Conservation (phyloP, 2,797 vertebrate species). For the Melanotaenia boesemani region DNA sequence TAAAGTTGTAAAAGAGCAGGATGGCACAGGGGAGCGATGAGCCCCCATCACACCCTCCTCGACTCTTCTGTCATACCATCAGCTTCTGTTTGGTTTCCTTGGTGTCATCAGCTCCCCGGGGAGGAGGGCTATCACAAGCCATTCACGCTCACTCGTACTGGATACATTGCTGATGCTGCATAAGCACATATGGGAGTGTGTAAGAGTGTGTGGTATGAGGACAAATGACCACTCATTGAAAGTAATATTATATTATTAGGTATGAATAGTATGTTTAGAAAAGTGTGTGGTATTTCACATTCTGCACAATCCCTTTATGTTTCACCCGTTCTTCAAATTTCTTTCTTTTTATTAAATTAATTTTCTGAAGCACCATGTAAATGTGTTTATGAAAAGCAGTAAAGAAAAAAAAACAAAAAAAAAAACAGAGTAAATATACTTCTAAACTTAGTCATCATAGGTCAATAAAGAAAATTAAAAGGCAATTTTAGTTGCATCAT, state of each 20-base stretch:
- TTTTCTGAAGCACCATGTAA: not conserved
- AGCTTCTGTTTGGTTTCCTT: slow-evolving; percentile 80
- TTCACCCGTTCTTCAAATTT: not conserved
- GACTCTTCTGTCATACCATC: slow-evolving; percentile 66
- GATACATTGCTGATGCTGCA: slow-evolving; percentile 46
- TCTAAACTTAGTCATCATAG: not conserved
- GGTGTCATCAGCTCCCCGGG: slow-evolving; percentile 78
- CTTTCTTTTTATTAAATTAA: not conserved
- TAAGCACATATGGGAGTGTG: slow-evolving; percentile 49
- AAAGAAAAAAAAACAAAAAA: too few species aligned
- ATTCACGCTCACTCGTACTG: slow-evolving; percentile 66
- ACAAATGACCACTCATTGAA: slow-evolving; percentile 24
- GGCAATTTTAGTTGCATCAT: slow-evolving; percentile 23
- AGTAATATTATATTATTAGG: not conserved
- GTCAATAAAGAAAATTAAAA: slow-evolving; percentile 21
- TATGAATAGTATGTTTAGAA: not conserved
- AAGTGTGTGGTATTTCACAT: not conserved
- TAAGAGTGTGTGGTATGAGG: slow-evolving; percentile 15
- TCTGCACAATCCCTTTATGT: not conserved
- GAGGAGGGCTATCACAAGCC: slow-evolving; percentile 75
- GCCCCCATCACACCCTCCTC: slow-evolving; percentile 37
- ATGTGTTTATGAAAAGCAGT: not conserved
- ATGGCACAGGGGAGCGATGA: slow-evolving; percentile 77
- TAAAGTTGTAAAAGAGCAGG: slow-evolving; percentile 88
- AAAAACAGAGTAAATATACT: not conserved